Conservation (phyloP, 2,797 vertebrate genomes). For the Bradypus variegatus region DNA sequence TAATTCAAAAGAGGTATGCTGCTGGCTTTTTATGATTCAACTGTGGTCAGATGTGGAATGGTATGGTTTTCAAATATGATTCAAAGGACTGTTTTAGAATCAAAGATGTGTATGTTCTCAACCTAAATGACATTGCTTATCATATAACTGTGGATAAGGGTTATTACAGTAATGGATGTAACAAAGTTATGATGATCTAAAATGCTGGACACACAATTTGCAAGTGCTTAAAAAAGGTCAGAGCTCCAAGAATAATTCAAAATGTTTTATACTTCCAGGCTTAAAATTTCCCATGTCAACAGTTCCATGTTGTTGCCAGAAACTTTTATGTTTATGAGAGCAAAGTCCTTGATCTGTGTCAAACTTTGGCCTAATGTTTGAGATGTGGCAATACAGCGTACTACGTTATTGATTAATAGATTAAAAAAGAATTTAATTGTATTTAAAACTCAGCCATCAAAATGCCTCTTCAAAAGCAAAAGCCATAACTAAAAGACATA, state of each 20-base stretch:
- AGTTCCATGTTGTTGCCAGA: background rate
- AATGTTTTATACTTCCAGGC: background rate
- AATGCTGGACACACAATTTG: background rate
- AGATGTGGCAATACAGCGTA: background rate
- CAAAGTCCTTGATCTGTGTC: background rate
- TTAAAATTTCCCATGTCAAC: background rate
- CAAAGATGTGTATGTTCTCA: background rate
- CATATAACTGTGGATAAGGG: background rate
- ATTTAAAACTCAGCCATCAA: conserved; percentile 2
- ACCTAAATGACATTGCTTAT: background rate
- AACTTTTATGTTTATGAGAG: background rate
- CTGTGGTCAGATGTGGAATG: background rate
- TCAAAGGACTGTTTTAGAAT: background rate
- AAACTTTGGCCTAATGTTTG: background rate
- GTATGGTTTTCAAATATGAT: background rate
- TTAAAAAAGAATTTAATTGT: background rate
- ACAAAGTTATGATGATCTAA: background rate
- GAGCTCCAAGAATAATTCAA: conserved; percentile 10
- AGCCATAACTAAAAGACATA: background rate
- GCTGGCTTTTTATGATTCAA: conserved; percentile 1
- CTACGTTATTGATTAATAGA: background rate
- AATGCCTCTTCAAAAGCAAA: conserved; percentile 15
- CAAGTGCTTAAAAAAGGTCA: conserved; percentile 24
- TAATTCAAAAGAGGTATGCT: conserved; percentile 12
- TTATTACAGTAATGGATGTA: background rate